These are phyloP conservation scores for Phataginus tricuspis DNA, from an alignment of 2,797 vertebrate genomes.

Conservation along the genomic window DNA sequence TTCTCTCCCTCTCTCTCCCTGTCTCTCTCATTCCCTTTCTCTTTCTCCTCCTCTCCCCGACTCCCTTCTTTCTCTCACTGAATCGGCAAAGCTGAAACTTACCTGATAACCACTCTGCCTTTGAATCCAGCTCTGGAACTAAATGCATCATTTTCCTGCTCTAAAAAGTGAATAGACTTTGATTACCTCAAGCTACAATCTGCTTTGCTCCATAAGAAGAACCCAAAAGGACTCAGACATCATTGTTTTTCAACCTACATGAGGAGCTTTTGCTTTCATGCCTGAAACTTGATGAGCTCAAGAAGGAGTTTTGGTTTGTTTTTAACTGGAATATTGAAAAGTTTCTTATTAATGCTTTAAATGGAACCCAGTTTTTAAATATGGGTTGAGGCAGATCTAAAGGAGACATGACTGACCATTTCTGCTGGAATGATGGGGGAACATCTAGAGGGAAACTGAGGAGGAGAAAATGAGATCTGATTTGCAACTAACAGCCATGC, in stretches of 20 bases:
- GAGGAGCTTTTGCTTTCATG: slow-evolving; percentile 42
- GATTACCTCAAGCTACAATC: slow-evolving; percentile 51
- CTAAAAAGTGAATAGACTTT: slow-evolving; percentile 51
- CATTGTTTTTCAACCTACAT: slow-evolving; percentile 41
- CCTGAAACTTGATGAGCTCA: slow-evolving; percentile 56
- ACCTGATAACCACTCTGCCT: slow-evolving; percentile 63
- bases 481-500: slow-evolving; percentile 61
- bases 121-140: slow-evolving; percentile 62
- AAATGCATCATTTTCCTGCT: slow-evolving; percentile 62
- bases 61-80: slow-evolving; percentile 24
- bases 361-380: slow-evolving; percentile 70
- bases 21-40: not conserved
- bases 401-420: slow-evolving; percentile 23
- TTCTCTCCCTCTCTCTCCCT: slow-evolving; percentile 16
- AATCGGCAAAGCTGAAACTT: slow-evolving; percentile 61
- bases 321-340: slow-evolving; percentile 59
- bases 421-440: slow-evolving; percentile 40
- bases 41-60: not conserved
- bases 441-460: slow-evolving; percentile 75
- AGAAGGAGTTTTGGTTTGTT: slow-evolving; percentile 45
- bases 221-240: slow-evolving; percentile 34
- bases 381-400: slow-evolving; percentile 42
- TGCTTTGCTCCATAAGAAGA: slow-evolving; percentile 53
- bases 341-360: slow-evolving; percentile 48
- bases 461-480: slow-evolving; percentile 48